These are phyloP conservation scores for Erythrocercus mccallii DNA, from an alignment of 2,113 vertebrate species.

Conservation along the genomic window DNA sequence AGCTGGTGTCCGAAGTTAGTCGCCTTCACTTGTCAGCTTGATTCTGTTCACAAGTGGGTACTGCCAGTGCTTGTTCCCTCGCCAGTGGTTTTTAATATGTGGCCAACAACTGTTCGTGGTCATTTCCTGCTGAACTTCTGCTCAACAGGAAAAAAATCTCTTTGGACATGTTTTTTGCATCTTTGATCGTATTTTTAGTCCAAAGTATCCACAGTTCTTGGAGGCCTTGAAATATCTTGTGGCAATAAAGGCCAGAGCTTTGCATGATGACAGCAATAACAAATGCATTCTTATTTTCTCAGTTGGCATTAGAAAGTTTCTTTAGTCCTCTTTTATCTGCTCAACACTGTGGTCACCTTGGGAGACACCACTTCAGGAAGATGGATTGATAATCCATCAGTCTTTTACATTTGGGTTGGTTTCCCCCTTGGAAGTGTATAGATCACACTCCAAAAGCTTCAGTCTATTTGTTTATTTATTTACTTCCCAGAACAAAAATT, in stretches of 20 bases:
- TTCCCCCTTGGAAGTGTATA: neutral
- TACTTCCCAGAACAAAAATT: neutral
- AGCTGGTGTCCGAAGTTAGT: neutral
- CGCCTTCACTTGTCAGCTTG: neutral
- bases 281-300: neutral
- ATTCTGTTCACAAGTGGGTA: neutral
- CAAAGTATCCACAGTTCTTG: neutral
- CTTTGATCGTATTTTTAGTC: neutral
- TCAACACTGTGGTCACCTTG: slow-evolving; percentile 26
- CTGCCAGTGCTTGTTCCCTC: neutral
- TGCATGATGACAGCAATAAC: neutral
- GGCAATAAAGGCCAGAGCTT: neutral
- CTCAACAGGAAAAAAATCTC: neutral
- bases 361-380: slow-evolving; percentile 56
- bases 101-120: slow-evolving; percentile 7
- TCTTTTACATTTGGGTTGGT: slow-evolving; percentile 29
- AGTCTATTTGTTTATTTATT: neutral
- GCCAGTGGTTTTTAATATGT: slow-evolving; percentile 17
- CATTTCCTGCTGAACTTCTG: neutral
- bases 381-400: neutral
- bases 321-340: slow-evolving; percentile 45
- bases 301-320: slow-evolving; percentile 13
- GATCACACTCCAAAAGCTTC: neutral
- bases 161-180: neutral
- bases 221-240: neutral